Percentiles rank a stretch among this genome's conserved stretches.
Evolutionary conservation across 2,797 vertebrate species (phyloP).

Genomic region (Notolepis coatsorum): DNA sequence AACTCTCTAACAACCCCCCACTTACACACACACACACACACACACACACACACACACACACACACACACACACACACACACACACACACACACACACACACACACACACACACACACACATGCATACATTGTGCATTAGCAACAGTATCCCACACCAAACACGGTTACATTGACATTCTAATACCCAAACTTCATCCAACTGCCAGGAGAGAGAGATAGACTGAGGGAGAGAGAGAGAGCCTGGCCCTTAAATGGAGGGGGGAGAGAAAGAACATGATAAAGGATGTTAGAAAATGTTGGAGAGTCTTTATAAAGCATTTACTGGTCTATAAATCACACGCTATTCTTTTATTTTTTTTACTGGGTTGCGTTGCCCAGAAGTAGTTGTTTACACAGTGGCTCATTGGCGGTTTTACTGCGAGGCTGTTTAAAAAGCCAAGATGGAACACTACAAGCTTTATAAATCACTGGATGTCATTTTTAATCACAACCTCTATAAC

Average conservation of each 20-base stretch:
- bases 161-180: background rate
- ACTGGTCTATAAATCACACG: conserved; percentile 46
- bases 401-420: conserved; percentile 6
- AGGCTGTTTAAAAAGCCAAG: background rate
- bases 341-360: background rate
- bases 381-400: conserved; percentile 10
- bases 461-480: background rate
- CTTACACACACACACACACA: too few relatives aligned
- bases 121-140: too few relatives aligned
- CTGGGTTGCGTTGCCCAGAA: background rate
- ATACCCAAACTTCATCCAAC: too few relatives aligned
- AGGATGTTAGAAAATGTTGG: conserved; percentile 11
- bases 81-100: too few relatives aligned
- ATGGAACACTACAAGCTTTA: background rate
- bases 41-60: too few relatives aligned
- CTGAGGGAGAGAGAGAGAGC: background rate
- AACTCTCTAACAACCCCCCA: too few relatives aligned
- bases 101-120: too few relatives aligned
- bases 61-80: too few relatives aligned
- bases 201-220: background rate
- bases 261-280: background rate
- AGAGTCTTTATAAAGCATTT: conserved; percentile 35
- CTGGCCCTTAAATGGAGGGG: background rate
- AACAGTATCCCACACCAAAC: background rate
- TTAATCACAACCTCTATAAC: too few relatives aligned